Percentiles rank a stretch among this genome's conserved stretches.
Evolutionary conservation across 1,140 invertebrate genomes (phyloP).

Genomic region (Oryzaephilus surinamensis): DNA sequence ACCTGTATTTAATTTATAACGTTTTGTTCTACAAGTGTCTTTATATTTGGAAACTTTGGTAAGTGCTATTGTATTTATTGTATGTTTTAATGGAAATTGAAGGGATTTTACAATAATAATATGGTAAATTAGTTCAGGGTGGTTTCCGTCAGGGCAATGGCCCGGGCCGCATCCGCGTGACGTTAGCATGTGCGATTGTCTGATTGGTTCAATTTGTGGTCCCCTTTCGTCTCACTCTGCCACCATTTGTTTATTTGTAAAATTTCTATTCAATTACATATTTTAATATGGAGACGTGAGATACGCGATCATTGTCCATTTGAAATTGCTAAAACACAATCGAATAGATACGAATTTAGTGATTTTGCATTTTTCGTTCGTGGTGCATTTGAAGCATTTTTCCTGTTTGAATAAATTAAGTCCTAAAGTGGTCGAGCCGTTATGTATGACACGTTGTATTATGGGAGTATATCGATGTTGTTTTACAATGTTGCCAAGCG

Average conservation of each 20-base stretch:
- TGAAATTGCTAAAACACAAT: neutral
- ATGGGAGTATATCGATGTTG: too few relatives aligned
- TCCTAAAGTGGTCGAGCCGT: too few relatives aligned
- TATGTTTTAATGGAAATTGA: neutral
- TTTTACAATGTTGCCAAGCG: too few relatives aligned
- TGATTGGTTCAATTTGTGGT: conserved; percentile 12
- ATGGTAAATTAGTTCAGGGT: neutral
- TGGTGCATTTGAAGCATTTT: too few relatives aligned
- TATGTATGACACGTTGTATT: too few relatives aligned
- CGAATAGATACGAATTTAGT: neutral
- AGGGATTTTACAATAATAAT: neutral
- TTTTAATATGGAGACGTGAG: neutral
- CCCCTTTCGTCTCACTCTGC: conserved; percentile 1
- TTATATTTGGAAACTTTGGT: neutral
- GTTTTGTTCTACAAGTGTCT: neutral
- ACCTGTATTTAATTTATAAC: too few relatives aligned
- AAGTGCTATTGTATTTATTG: neutral
- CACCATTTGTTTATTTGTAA: neutral
- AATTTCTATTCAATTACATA: neutral
- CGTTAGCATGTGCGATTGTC: conserved; percentile 21
- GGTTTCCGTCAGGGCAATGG: conserved; percentile 14
- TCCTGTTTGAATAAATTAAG: too few relatives aligned
- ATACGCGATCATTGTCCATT: neutral
- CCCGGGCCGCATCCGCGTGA: conserved; percentile 22
- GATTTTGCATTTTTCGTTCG: neutral